Evolutionary conservation across 2,113 vertebrate species (phyloP), one percentile per base, ranked within the genome.

Genomic region (Microtus oregoni): DNA sequence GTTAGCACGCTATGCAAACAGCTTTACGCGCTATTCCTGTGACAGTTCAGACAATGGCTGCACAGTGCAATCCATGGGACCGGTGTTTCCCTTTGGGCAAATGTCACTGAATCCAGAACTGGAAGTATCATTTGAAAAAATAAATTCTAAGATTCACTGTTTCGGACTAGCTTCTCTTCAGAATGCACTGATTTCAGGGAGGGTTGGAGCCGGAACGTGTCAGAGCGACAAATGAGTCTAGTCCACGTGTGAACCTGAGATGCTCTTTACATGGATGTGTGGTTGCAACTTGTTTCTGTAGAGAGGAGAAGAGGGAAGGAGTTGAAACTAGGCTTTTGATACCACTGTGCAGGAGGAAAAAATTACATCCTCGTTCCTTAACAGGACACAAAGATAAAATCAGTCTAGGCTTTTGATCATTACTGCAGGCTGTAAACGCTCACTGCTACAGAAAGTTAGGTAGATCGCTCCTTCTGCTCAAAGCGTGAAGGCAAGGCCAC

Each of bases 1-100:
- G 98, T 98, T 98, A 98, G 99, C 99, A 99, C 98, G 98, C 99
- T 99, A 99, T 98, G 98, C 98, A 98, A 98, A 98, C 98, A 98
- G 99, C 98, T 98, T 97, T 96, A 68, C 98, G 98, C 98, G 93
- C 98, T 96, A 97, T 97, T 96, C 98, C 98, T 96, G 97, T 94
- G 98, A 97, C 97, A 93, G 83, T 96, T 96, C 79, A 98, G 98
- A 99, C 99, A 99, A 99, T 97, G 98, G 98, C 96, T 96, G 98
- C 99, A 98, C 98, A 99, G 99, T 99, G 98, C 96, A 70, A 96
- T 98, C 96, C 86, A 26, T 97, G 86, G 94, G 95, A 88, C 98
- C 98, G 98, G 98, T 98, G 98, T 98, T 99, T 98, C 98, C 98
- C 99, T 98, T 97, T 98, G 98, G 99, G 98, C 98, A 97, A 98